A percentile compares a stretch with the other conserved stretches of the same genome.
These are phyloP conservation scores for Beris chalybata DNA, from an alignment of 2,888 invertebrate species.

Conservation along the genomic window DNA sequence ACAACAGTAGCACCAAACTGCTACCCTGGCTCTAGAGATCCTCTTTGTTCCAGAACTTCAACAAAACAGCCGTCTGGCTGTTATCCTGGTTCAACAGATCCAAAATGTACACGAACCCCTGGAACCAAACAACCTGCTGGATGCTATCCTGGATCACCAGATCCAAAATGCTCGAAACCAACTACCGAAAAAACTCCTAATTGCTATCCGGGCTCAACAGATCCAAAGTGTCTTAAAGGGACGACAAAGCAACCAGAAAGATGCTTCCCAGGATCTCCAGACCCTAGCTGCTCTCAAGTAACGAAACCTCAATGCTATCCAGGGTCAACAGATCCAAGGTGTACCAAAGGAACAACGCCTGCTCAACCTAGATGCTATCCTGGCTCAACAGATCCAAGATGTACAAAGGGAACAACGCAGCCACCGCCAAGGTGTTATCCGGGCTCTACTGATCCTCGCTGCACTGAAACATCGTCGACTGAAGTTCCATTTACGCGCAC, in stretches of 20 bases:
- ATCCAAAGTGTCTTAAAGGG: conserved; percentile 47
- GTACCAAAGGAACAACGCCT: conserved; percentile 40
- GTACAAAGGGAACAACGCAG: conserved; percentile 39
- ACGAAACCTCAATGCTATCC: conserved; percentile 44
- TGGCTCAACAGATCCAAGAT: conserved; percentile 50
- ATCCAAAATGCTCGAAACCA: conserved; percentile 49
- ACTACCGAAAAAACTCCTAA: conserved; percentile 45
- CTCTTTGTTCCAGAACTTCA: conserved; percentile 39
- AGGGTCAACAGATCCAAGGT: conserved; percentile 48
- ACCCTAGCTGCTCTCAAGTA: conserved; percentile 40
- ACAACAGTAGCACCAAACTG: conserved; percentile 43
- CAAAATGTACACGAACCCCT: conserved; percentile 43
- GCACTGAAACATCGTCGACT: conserved; percentile 43
- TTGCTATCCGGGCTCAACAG: conserved; percentile 48
- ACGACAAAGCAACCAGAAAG: conserved; percentile 41
- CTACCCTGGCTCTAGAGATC: conserved; percentile 43
- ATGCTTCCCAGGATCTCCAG: conserved; percentile 50
- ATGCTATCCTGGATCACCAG: conserved; percentile 49
- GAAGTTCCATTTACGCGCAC: conserved; percentile 36
- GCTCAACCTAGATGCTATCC: conserved; percentile 48
- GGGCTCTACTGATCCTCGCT: conserved; percentile 49
- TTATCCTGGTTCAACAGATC: conserved; percentile 54
- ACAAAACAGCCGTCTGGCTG: conserved; percentile 45
- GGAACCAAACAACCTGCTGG: neutral
- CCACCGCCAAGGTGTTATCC: conserved; percentile 46